Base-by-base conservation (phyloP, 2,797 vertebrate genomes). In the Setipinna tenuifilis region DNA sequence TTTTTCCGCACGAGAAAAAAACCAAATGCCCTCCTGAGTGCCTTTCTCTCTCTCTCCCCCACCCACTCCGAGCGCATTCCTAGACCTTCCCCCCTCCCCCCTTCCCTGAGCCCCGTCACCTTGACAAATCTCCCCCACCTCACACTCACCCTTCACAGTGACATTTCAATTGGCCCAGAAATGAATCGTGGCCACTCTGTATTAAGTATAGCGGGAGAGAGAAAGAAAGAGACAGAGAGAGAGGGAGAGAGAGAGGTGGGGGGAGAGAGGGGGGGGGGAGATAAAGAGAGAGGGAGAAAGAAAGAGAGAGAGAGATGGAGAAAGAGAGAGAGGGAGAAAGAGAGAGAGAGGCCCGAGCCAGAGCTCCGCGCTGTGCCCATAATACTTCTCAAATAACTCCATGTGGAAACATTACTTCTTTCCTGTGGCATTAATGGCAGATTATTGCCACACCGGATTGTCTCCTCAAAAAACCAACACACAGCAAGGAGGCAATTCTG, bases 151-250 rank as follows among this genome's bases (percentile, higher is more conserved):
- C 28, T 44, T 84, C 6, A 61, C 71, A 46, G 68, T 83, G 71
- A 86, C 61, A 44, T 84, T 86, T 83, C 78, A 80, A 83, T 86
- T 81, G 61, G 41, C 21, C 62, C 28, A 54, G 44, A 87, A 88
- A 88, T 87, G 50, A 87, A 65, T 57, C 50, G 48, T 46, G 41
- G 86, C 83, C 80, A 50, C 58, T 86, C 46, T 61, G 23, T 62
- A 59, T 61, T 84, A 80, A 23, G 11, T 80, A 50, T n/a, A 44
- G 59, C 23, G 31, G 35, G 50, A 41, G 35, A 41, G 35, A 41
- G 35, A 41, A 5, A 41, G 35, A 41, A 5, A 41, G 35, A 41
- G 35, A 41, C 2, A 41, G 35, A 41, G 5, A 41, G 35, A 5
- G 35, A 2, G 35, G 5, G 5, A 41, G 35, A 41, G 2, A 41